These are phyloP conservation scores for Parnassius apollo DNA, from an alignment of 2,888 invertebrate genomes.

Conservation along the genomic window DNA sequence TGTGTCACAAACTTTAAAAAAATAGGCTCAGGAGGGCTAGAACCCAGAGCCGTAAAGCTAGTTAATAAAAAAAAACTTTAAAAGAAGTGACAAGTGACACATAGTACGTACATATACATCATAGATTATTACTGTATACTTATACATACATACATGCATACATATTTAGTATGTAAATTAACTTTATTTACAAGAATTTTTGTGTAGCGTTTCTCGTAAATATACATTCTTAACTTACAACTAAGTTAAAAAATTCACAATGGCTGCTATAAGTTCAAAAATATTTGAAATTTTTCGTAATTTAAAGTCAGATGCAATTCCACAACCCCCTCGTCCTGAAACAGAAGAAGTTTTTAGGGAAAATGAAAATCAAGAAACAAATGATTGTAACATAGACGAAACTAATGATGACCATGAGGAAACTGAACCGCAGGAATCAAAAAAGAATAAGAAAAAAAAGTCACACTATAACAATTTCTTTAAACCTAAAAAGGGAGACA, in stretches of 20 bases:
- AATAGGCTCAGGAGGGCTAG: too few species aligned
- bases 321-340: conserved; percentile 65
- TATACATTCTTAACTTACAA: background rate
- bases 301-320: conserved; percentile 76
- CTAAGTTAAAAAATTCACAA: conserved; percentile 19
- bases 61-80: too few species aligned
- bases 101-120: too few species aligned
- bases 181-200: too few species aligned
- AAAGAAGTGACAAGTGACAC: too few species aligned
- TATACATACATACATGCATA: too few species aligned
- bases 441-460: conserved; percentile 24
- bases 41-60: too few species aligned
- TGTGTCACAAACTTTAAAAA: too few species aligned
- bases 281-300: conserved; percentile 65
- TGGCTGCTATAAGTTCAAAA: conserved; percentile 49
- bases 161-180: too few species aligned
- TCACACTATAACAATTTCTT: conserved; percentile 28
- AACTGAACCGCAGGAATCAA: conserved; percentile 31
- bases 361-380: conserved; percentile 31
- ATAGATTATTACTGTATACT: too few species aligned
- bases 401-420: conserved; percentile 26
- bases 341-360: conserved; percentile 33
- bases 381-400: conserved; percentile 43
- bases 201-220: too few species aligned
- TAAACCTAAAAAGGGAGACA: conserved; percentile 39